A percentile compares a stretch with the other conserved stretches of the same genome.
Evolutionary conservation across 2,888 invertebrate species (phyloP).

Genomic region (Drosophila atripex): DNA sequence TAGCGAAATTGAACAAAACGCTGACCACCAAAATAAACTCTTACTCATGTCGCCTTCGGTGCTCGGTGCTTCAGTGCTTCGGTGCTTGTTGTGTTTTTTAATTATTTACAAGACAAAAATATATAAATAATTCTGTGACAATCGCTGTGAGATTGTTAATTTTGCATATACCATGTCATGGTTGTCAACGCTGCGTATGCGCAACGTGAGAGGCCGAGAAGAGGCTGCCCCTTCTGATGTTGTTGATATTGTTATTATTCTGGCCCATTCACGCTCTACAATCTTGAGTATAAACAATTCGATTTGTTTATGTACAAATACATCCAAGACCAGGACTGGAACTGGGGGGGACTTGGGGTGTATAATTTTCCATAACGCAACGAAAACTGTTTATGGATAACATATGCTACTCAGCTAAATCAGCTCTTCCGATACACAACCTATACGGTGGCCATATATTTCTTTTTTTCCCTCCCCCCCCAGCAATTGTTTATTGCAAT

Average conservation of each 20-base stretch:
- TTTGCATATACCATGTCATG: constrained; percentile 32
- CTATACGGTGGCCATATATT: constrained; percentile 29
- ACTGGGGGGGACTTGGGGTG: constrained; percentile 10
- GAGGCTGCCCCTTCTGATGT: constrained; percentile 10
- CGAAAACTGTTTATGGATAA: constrained; percentile 62
- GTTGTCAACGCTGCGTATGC: constrained; percentile 65
- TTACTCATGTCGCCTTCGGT: constrained; percentile 70
- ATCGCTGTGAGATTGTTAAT: constrained; percentile 15
- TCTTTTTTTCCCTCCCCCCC: constrained; percentile 4
- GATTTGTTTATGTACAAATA: constrained; percentile 55
- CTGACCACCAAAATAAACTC: constrained; percentile 70
- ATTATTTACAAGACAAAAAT: constrained; percentile 71
- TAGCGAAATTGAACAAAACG: constrained; percentile 65
- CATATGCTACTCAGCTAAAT: constrained; percentile 58
- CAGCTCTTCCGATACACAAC: constrained; percentile 36
- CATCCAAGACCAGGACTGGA: constrained; percentile 12
- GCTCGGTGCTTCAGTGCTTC: constrained; percentile 7
- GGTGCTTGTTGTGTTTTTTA: constrained; percentile 46
- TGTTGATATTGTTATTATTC: constrained; percentile 49
- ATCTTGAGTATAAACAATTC: constrained; percentile 67
- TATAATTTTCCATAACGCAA: constrained; percentile 62
- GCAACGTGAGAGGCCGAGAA: constrained; percentile 34
- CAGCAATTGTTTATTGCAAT: constrained; percentile 59
- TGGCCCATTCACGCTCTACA: constrained; percentile 59
- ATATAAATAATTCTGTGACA: constrained; percentile 55